Evolutionary conservation across 2,888 invertebrate species (phyloP).

Genomic region (Scaptomyza caliginosa): DNA sequence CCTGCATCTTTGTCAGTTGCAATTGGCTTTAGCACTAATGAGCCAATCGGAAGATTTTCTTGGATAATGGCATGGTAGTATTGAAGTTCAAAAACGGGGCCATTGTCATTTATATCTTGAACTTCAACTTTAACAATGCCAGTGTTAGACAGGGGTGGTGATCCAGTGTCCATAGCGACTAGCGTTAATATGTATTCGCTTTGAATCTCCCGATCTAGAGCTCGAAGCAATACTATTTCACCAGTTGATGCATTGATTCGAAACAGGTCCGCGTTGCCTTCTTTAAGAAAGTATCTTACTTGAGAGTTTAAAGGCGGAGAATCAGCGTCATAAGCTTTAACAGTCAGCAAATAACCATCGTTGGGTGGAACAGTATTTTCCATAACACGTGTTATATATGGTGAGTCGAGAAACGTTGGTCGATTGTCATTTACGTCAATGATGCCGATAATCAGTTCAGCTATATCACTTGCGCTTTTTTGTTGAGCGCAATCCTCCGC

Average conservation of each 20-base stretch:
- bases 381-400: conserved; percentile 96
- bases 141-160: conserved; percentile 95
- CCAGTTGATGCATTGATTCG: conserved; percentile 96
- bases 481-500: conserved; percentile 94
- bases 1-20: conserved; percentile 94
- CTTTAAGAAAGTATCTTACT: conserved; percentile 96
- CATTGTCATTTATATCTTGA: conserved; percentile 97
- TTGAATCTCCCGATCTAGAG: conserved; percentile 93
- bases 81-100: conserved; percentile 93
- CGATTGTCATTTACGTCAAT: conserved; percentile 97
- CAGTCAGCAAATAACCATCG: conserved; percentile 91
- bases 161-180: conserved; percentile 98
- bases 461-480: conserved; percentile 88
- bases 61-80: conserved; percentile 91
- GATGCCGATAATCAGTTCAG: conserved; percentile 92
- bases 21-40: conserved; percentile 90
- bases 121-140: conserved; percentile 95
- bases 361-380: conserved; percentile 94
- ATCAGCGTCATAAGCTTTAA: conserved; percentile 95
- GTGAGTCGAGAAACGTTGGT: conserved; percentile 96
- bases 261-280: conserved; percentile 95
- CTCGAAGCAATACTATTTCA: conserved; percentile 92
- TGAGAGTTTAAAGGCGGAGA: conserved; percentile 95
- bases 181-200: conserved; percentile 93
- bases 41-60: conserved; percentile 93